A percentile compares a stretch with the other conserved stretches of the same genome.
These are phyloP conservation scores for Carassius gibelio DNA, from an alignment of 2,113 vertebrate species.

Conservation along the genomic window DNA sequence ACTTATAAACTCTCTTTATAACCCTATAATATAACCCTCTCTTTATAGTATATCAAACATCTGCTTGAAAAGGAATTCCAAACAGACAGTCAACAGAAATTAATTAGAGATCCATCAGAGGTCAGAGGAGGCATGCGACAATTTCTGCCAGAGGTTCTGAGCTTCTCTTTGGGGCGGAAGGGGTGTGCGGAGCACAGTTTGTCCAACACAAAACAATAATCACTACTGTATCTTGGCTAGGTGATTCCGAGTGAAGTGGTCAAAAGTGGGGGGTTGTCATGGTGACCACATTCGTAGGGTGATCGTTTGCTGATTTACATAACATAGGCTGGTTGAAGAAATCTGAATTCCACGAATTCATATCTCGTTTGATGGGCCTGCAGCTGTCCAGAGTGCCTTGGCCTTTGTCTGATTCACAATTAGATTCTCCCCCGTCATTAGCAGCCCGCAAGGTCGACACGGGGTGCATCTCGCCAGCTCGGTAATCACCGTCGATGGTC, in stretches of 20 bases:
- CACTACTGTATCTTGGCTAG: neutral
- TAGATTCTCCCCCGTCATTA: constrained; percentile 54
- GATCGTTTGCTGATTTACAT: constrained; percentile 23
- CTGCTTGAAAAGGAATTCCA: neutral
- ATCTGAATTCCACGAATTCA: constrained; percentile 19
- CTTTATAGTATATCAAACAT: neutral
- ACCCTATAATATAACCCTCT: neutral
- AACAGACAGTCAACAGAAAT: neutral
- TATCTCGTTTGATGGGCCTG: neutral
- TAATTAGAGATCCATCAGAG: neutral
- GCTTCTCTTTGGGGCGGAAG: neutral
- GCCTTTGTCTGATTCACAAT: constrained; percentile 46
- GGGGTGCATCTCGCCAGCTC: constrained; percentile 18
- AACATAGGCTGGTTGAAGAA: neutral
- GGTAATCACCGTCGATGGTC: constrained; percentile 50
- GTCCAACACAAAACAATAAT: neutral
- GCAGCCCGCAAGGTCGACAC: constrained; percentile 44
- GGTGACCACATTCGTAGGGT: constrained; percentile 12
- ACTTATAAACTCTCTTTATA: neutral
- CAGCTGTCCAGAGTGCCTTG: constrained; percentile 30
- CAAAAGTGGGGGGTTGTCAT: constrained; percentile 31
- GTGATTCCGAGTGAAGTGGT: neutral
- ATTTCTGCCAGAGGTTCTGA: neutral
- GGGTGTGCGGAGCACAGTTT: no score
- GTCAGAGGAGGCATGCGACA: neutral